These are phyloP conservation scores for Apostichopus leukothele DNA, from an alignment of 53 echinoderm and acorn worm genomes.

Conservation along the genomic window DNA sequence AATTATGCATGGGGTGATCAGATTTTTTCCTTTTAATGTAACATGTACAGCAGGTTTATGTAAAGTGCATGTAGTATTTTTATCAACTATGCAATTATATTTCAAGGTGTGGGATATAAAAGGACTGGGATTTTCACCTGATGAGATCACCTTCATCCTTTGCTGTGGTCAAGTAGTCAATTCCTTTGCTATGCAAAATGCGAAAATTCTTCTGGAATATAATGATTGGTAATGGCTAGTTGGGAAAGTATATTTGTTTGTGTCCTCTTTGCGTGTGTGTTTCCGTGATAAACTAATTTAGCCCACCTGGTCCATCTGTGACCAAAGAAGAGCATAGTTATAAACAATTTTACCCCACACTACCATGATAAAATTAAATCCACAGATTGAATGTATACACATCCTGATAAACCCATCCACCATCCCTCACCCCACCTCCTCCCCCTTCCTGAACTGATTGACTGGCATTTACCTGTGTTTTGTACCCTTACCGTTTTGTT, in stretches of 20 bases:
- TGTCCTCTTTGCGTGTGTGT: background rate
- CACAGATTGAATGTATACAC: no score
- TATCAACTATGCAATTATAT: conserved; percentile 9
- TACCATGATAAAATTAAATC: no score
- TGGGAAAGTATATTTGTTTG: conserved; percentile 33
- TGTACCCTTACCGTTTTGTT: no score
- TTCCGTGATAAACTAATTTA: no score
- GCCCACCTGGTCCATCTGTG: no score
- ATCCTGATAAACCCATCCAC: no score
- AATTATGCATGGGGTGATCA: background rate
- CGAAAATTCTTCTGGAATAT: conserved; percentile 26
- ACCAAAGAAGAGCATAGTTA: no score
- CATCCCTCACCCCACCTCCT: no score
- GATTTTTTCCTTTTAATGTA: background rate
- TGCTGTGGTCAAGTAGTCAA: conserved; percentile 29
- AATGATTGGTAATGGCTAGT: conserved; percentile 43
- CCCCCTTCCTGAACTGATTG: no score
- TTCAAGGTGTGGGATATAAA: background rate
- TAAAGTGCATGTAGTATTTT: background rate
- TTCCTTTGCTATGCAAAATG: conserved; percentile 21
- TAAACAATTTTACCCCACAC: no score
- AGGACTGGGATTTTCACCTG: background rate
- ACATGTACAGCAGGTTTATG: background rate
- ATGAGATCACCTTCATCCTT: background rate
- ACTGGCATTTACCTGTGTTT: no score